Percentiles rank a stretch among this genome's conserved stretches.
Conservation (phyloP, 2,888 invertebrate species). For the Caenorhabditis auriculariae region DNA sequence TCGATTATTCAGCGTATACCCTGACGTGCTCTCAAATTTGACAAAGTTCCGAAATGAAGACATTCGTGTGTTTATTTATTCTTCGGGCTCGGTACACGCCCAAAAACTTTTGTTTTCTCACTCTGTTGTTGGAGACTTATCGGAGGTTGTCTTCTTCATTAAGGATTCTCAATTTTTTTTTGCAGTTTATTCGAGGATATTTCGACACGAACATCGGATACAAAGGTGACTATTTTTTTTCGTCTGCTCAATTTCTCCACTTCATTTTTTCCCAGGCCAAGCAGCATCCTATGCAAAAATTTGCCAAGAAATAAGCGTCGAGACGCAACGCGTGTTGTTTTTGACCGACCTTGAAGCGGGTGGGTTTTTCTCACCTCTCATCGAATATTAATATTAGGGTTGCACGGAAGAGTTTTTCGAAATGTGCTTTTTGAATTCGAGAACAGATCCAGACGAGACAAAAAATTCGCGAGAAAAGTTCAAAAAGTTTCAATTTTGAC, state of each 20-base stretch:
- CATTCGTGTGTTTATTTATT: constrained; percentile 80
- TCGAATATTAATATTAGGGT: background rate
- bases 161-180: constrained; percentile 6
- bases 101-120: constrained; percentile 83
- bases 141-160: constrained; percentile 66
- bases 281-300: constrained; percentile 79
- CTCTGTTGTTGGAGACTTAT: constrained; percentile 77
- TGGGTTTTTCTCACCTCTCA: constrained; percentile 62
- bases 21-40: constrained; percentile 79
- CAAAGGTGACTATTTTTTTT: too few relatives aligned
- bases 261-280: too few relatives aligned
- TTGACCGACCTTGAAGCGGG: constrained; percentile 83
- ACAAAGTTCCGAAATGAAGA: constrained; percentile 73
- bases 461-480: too few relatives aligned
- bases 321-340: constrained; percentile 77
- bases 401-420: too few relatives aligned
- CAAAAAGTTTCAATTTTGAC: too few relatives aligned
- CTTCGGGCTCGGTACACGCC: constrained; percentile 86
- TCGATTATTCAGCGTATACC: constrained; percentile 73
- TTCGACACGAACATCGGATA: constrained; percentile 84
- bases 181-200: constrained; percentile 74
- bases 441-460: too few relatives aligned
- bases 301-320: constrained; percentile 72
- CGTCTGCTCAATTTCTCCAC: too few relatives aligned
- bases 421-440: too few relatives aligned